Evolutionary conservation across 23 tunicate species (phyloP), one percentile per base, ranked within the genome.

Genomic region (Botrylloides violaceus): DNA sequence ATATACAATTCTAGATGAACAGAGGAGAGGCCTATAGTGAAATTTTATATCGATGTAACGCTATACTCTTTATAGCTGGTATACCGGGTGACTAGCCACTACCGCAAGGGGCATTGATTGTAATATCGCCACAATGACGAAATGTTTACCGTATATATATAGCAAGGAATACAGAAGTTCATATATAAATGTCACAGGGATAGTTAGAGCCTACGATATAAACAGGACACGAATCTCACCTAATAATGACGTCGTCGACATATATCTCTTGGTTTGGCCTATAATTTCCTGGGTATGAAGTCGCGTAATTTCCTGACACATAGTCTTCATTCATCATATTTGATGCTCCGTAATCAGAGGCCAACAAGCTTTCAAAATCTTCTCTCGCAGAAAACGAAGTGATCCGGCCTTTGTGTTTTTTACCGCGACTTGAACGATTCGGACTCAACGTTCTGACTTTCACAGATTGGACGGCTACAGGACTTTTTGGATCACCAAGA

Each of bases 231-330:
- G 55, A 12, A 9, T 23, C 12, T 24, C 33, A 68, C 74, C 74
- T 68, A 34, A 58, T 72, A 0, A 33, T 66, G 38, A 85, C 94
- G 72, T 79, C 77, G 75, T 85, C 94, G 15, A 85, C 94, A 25
- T 70, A 64, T n/a, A 85, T 85, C 5, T 75, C 75, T 32, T 56
- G 77, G 58, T 85, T 85, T 35, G 94, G 84, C 74, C 65, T 47
- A 53, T 79, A 85, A 19, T 61, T 43, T 15, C 43, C 66, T 2
- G 58, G 74, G 2, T 32, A 68, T 0, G 47, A 21, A 0, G 58
- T 55, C 47, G 56, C 49, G 12, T 25, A 68, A n/a, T 43, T 56
- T 18, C n/a, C 74, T 7, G 18, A 31, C 39, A 64, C 32, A 9
- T 37, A 39, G 27, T 26, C 74, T 0, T 19, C 7, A 28, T 21